Percentiles rank a stretch among this genome's conserved stretches.
phyloP scores from a whole-genome alignment of 2,113 vertebrate genomes.

The Struthidea cinerea region DNA sequence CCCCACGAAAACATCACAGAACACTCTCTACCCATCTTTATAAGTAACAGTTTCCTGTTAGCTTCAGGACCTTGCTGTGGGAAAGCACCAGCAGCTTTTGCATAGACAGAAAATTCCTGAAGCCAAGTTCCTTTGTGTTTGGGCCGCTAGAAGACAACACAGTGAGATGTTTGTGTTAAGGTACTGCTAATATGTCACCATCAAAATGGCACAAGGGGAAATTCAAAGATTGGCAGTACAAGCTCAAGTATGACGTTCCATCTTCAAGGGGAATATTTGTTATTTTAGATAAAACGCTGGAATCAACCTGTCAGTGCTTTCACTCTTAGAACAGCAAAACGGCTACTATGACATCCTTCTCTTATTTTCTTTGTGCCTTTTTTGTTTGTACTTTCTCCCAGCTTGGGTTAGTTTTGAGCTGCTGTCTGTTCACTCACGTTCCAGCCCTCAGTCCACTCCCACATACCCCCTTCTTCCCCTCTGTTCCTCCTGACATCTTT shows the following conservation, averaged over 20 bases:
- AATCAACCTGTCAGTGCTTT: not conserved
- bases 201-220: not conserved
- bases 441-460: not conserved
- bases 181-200: not conserved
- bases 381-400: not conserved
- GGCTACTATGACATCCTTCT: accelerated
- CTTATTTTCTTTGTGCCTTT: not conserved
- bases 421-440: not conserved
- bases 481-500: not conserved
- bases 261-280: not conserved
- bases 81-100: not conserved
- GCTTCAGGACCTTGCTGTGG: not conserved
- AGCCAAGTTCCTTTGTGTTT: not conserved
- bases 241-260: not conserved
- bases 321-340: not conserved
- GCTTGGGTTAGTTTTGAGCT: not conserved
- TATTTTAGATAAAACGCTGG: not conserved
- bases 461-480: not conserved
- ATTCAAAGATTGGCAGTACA: not conserved
- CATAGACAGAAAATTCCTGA: not conserved
- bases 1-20: not conserved
- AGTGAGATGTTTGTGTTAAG: not conserved
- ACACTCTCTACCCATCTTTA: not conserved
- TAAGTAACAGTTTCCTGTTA: not conserved
- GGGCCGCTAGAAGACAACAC: not conserved